phyloP scores from a whole-genome alignment of 2,888 invertebrate species.

The Patella ulyssiponensis region DNA sequence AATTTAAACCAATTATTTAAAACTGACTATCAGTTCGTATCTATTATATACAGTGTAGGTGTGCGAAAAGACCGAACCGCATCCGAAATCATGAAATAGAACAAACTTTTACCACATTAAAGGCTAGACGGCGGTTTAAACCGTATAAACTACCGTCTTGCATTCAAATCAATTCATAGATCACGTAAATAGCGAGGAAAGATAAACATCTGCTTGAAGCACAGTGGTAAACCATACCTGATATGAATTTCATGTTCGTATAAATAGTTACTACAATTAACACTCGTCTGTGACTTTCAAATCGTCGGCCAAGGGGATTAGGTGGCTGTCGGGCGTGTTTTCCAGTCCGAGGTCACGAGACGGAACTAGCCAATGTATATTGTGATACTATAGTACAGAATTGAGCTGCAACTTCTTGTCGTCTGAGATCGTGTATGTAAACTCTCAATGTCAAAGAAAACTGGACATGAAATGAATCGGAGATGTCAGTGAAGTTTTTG shows the following conservation, averaged over 20 bases:
- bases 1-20: too few relatives aligned
- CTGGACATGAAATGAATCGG: neutral
- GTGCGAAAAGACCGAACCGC: too few relatives aligned
- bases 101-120: too few relatives aligned
- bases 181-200: neutral
- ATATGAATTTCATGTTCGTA: constrained; percentile 5
- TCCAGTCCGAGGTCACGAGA: neutral
- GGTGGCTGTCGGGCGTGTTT: constrained; percentile 3
- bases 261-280: constrained; percentile 7
- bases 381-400: neutral
- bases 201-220: neutral
- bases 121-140: too few relatives aligned
- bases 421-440: constrained; percentile 1
- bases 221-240: neutral
- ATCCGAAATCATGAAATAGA: too few relatives aligned
- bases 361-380: neutral
- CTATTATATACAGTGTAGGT: too few relatives aligned
- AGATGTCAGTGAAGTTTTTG: too few relatives aligned
- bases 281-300: neutral
- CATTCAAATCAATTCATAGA: constrained; percentile 8
- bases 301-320: constrained; percentile 1
- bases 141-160: too few relatives aligned
- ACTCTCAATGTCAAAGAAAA: neutral
- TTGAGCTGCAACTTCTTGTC: neutral
- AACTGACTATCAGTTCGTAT: too few relatives aligned